Percentiles rank a stretch among this genome's conserved stretches.
These are phyloP conservation scores for Elanus axillaris DNA, from an alignment of 2,113 vertebrate genomes.

Conservation along the genomic window DNA sequence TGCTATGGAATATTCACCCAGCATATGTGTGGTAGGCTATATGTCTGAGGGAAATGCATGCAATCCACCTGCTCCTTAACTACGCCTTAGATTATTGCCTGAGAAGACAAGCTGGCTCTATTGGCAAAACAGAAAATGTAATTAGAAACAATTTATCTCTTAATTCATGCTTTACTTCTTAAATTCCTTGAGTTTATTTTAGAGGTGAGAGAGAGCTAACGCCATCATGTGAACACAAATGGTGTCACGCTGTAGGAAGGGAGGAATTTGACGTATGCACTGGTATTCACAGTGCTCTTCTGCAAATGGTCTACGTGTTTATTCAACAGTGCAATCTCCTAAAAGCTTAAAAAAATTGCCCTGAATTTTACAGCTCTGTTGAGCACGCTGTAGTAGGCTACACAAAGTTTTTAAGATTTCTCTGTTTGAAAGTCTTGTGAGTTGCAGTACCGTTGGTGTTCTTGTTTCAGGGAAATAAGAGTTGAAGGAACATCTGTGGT, in stretches of 20 bases:
- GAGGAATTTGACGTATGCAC: background rate
- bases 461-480: background rate
- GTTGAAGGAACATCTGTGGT: background rate
- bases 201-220: background rate
- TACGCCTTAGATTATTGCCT: background rate
- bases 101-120: background rate
- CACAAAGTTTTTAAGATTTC: background rate
- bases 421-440: background rate
- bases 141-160: background rate
- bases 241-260: background rate
- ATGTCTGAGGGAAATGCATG: background rate
- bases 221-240: background rate
- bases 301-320: background rate
- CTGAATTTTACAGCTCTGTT: background rate
- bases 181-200: background rate
- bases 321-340: background rate
- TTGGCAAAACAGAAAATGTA: background rate
- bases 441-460: fast-evolving
- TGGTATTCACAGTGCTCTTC: background rate
- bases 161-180: background rate
- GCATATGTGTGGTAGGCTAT: background rate
- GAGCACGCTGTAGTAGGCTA: background rate
- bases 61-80: background rate
- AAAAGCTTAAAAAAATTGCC: background rate
- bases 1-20: background rate